Percentiles rank a stretch among this genome's conserved stretches.
phyloP scores from a whole-genome alignment of 2,113 vertebrate species.

The Nyctereutes procyonoides region DNA sequence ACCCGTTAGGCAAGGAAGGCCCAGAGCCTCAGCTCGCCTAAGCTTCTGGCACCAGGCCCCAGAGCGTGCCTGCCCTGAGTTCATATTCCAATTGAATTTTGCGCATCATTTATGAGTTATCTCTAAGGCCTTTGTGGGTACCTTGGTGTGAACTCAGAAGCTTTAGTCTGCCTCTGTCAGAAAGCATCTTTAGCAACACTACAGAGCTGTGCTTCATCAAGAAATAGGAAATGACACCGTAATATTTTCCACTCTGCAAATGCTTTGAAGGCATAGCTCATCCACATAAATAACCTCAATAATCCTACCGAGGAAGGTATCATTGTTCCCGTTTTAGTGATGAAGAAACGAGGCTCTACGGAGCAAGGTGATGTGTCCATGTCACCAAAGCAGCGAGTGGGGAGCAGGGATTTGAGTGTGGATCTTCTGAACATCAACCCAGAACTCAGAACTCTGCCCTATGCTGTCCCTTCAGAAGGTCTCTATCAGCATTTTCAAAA shows the following conservation, averaged over 20 bases:
- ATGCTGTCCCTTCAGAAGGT: neutral
- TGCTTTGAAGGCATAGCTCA: neutral
- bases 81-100: neutral
- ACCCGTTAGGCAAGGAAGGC: neutral
- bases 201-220: neutral
- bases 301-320: neutral
- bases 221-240: neutral
- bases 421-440: neutral
- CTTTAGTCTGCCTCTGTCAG: neutral
- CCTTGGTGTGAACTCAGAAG: neutral
- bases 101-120: neutral
- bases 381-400: neutral
- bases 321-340: neutral
- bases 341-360: neutral
- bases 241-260: neutral
- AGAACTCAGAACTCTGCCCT: rapidly evolving
- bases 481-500: neutral
- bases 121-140: neutral
- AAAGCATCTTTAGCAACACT: neutral
- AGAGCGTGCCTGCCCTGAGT: rapidly evolving
- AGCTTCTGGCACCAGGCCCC: neutral
- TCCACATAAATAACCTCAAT: neutral
- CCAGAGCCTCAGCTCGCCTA: neutral
- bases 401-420: neutral
- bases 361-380: neutral